Evolutionary conservation across 2,113 vertebrate genomes (phyloP).

Genomic region (Sinocyclocheilus anshuiensis): DNA sequence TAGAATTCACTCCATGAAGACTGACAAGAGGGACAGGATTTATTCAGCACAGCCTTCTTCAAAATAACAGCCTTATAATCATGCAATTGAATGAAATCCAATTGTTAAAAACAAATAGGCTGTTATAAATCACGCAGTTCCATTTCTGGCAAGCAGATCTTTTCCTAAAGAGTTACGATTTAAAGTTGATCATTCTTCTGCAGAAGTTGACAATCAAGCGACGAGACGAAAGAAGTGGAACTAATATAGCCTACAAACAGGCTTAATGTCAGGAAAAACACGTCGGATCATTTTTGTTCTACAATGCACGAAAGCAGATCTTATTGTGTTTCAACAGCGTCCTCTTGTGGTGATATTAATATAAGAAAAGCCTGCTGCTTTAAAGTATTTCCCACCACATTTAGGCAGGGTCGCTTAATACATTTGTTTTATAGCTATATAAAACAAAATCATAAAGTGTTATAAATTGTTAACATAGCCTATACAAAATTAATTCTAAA

Average conservation of each 20-base stretch:
- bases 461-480: no score
- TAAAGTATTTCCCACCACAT: not conserved
- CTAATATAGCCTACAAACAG: slow-evolving; percentile 36
- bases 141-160: not conserved
- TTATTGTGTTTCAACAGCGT: slow-evolving; percentile 70
- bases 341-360: slow-evolving; percentile 67
- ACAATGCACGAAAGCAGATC: slow-evolving; percentile 16
- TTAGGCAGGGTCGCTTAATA: not conserved
- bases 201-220: not conserved
- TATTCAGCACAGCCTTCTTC: not conserved
- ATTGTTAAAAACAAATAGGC: not conserved
- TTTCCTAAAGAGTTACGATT: not conserved
- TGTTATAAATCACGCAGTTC: not conserved
- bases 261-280: slow-evolving; percentile 40
- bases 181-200: not conserved
- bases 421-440: not conserved
- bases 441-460: not conserved
- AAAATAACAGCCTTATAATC: not conserved
- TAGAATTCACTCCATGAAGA: slow-evolving; percentile 74
- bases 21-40: slow-evolving; percentile 36
- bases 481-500: not conserved
- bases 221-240: slow-evolving; percentile 1
- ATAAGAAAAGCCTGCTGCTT: slow-evolving; percentile 8
- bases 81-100: not conserved
- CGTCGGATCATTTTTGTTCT: slow-evolving; percentile 23